Conservation (phyloP, 2,113 vertebrate species). For the Entelurus aequoreus region DNA sequence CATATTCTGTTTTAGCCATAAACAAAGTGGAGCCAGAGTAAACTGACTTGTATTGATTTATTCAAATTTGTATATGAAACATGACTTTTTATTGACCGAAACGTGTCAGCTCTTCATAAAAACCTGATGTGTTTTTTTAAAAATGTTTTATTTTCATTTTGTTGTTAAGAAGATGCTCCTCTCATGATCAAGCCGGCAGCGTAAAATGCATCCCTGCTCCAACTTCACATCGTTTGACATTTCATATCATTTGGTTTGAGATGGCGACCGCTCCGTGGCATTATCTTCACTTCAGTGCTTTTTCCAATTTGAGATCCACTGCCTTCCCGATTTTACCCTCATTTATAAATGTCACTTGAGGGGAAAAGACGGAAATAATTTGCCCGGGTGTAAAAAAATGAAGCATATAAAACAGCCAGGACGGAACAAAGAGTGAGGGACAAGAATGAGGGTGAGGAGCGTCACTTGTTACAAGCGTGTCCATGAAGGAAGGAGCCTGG, state of each 20-base stretch:
- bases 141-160: constrained; percentile 21
- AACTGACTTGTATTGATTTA: background rate
- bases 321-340: constrained; percentile 65
- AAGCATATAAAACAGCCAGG: constrained; percentile 6
- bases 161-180: constrained; percentile 25
- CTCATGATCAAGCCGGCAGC: constrained; percentile 41
- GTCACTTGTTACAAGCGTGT: constrained; percentile 1
- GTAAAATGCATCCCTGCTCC: constrained; percentile 52
- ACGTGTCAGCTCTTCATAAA: background rate
- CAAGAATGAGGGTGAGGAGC: background rate
- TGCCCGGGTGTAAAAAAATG: constrained; percentile 40
- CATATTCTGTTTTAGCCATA: too few species aligned
- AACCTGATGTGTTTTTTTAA: constrained; percentile 22
- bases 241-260: constrained; percentile 68
- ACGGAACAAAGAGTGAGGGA: background rate
- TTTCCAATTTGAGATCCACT: constrained; percentile 68
- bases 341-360: constrained; percentile 74
- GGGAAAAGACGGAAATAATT: constrained; percentile 64
- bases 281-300: constrained; percentile 66
- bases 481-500: background rate
- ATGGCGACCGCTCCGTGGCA: constrained; percentile 64
- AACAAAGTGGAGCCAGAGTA: too few species aligned
- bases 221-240: constrained; percentile 72
- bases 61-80: constrained; percentile 1
- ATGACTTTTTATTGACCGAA: background rate